Conservation (phyloP, 2,113 vertebrate species). For the Petrocephalus microphthalmus region DNA sequence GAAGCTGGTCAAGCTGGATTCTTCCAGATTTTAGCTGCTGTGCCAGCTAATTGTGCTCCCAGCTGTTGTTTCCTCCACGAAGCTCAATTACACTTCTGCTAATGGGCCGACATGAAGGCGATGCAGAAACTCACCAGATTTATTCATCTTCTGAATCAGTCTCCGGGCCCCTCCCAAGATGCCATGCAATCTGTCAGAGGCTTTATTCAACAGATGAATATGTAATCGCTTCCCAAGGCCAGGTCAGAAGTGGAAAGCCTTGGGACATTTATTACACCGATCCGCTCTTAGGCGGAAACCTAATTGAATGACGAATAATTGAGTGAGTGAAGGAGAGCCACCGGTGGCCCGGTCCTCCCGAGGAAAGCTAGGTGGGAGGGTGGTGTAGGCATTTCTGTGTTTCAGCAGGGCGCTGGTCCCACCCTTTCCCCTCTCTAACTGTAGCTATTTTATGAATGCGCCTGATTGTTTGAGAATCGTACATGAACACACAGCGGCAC, state of each 20-base stretch:
- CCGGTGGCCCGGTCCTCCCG: not conserved
- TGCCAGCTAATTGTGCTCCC: not conserved
- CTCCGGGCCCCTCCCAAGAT: not conserved
- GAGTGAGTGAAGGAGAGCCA: not conserved
- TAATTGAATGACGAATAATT: not conserved
- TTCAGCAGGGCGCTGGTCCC: not conserved
- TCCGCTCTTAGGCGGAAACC: not conserved
- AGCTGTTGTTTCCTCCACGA: not conserved
- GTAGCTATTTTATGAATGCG: not conserved
- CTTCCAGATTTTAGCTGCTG: not conserved
- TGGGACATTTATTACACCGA: not conserved
- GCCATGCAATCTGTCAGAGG: not conserved
- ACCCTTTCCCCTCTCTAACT: not conserved
- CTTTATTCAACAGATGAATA: slow-evolving; percentile 4
- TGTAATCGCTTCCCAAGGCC: not conserved
- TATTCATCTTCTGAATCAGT: not conserved
- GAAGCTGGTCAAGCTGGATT: not conserved
- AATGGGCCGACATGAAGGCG: not conserved
- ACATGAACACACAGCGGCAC: not conserved
- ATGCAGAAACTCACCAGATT: not conserved
- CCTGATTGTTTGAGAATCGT: not conserved
- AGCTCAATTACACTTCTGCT: not conserved
- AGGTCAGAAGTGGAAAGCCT: not conserved
- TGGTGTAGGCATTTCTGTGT: not conserved
- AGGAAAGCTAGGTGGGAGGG: not conserved